Evolutionary conservation across 2,888 invertebrate genomes (phyloP).

Genomic region (Ceraclea dissimilis): DNA sequence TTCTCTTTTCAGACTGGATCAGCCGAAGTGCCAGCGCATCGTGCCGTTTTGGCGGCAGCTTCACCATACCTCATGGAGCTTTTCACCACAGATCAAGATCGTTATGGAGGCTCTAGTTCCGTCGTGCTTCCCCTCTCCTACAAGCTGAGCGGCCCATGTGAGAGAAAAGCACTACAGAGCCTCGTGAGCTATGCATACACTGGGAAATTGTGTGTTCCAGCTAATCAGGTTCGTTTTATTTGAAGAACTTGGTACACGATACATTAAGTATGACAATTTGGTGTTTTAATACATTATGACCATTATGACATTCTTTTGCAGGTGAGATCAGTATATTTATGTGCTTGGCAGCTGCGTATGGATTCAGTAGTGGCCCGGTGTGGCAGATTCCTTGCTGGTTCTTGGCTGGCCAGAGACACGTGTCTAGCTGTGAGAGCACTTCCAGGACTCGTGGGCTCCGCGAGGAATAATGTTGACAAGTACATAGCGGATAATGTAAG

Average conservation of each 20-base stretch:
- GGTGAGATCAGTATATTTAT: slow-evolving; percentile 70
- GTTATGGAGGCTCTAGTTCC: slow-evolving; percentile 20
- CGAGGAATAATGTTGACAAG: slow-evolving; percentile 48
- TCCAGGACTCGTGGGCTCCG: slow-evolving; percentile 55
- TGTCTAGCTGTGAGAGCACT: slow-evolving; percentile 54
- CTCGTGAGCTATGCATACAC: slow-evolving; percentile 81
- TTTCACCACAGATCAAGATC: slow-evolving; percentile 49
- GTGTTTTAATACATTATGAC: too few species aligned
- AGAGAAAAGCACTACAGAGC: slow-evolving; percentile 61
- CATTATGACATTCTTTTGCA: slow-evolving; percentile 32
- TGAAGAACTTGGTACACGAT: background rate
- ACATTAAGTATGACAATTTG: too few species aligned
- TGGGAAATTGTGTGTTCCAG: slow-evolving; percentile 51
- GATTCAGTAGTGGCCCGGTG: slow-evolving; percentile 64
- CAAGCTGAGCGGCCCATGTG: slow-evolving; percentile 57
- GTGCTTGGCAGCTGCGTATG: slow-evolving; percentile 72
- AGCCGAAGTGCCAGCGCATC: slow-evolving; percentile 67
- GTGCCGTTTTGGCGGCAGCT: slow-evolving; percentile 71
- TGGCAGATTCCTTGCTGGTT: slow-evolving; percentile 56
- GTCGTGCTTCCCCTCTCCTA: slow-evolving; percentile 38
- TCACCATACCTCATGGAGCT: slow-evolving; percentile 71
- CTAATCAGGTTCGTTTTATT: slow-evolving; percentile 38
- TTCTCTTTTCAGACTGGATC: slow-evolving; percentile 49
- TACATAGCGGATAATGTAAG: slow-evolving; percentile 63
- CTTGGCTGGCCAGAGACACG: slow-evolving; percentile 49